Evolutionary conservation across 2,113 vertebrate species (phyloP), one percentile per base, ranked within the genome.

Genomic region (Atrichornis clamosus): DNA sequence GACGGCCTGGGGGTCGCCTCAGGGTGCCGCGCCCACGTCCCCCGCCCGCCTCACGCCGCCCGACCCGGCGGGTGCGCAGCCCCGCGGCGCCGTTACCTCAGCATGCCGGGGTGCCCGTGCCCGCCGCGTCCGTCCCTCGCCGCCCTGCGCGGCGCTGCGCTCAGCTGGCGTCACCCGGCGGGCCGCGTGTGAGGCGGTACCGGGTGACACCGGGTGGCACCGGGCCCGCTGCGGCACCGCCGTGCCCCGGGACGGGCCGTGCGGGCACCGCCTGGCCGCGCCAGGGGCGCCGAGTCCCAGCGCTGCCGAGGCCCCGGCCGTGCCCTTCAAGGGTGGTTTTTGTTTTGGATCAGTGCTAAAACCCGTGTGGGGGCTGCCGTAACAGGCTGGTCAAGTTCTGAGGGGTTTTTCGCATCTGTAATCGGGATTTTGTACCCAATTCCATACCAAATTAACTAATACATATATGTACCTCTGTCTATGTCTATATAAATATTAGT

Each of bases 111-210:
- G 41, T 20, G 55, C 55, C 35, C 15, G 55, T 20, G 23, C 50
- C n/a, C 47, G 44, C 64, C 8, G 50, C 30, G 21, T 50, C 30
- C 67, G 62, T 39, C 22, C 64, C 44, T 16, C 30, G 35, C 35
- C 46, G 67, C 50, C 37, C 74, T 49, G 49, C 68, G 63, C 64
- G n/a, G 65, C 53, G n/a, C 32, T 60, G 81, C 64, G 63, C 81
- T 8, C 10, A 30, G 80, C 82, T 18, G 78, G 87, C 73, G 91
- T 84, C 87, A 72, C 72, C 77, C 41, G 24, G 62, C 46, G 68
- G 84, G 10, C 83, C 20, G 68, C 81, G 81, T 21, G 68, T 73
- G 81, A 84, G 82, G 82, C 82, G 82, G 82, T 64, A 84, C 68
- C 67, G 67, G 80, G 7, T 70, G 68, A 17, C 81, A 64, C 11